Conservation (phyloP, 2,113 vertebrate genomes). For the Probosciger aterrimus region DNA sequence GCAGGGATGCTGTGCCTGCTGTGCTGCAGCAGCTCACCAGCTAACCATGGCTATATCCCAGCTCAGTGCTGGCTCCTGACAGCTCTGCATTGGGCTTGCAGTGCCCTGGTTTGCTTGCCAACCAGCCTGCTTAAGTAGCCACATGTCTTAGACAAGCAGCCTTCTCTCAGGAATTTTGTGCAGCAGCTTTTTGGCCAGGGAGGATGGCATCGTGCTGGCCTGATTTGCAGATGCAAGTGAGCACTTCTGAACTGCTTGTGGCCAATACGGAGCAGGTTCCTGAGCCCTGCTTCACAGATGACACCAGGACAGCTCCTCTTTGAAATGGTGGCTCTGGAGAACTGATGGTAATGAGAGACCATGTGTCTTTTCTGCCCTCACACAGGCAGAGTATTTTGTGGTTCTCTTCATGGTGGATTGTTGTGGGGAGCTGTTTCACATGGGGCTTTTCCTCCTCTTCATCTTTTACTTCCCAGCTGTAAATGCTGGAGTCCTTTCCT, state of each 20-base stretch:
- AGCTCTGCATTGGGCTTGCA: neutral
- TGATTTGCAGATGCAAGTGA: neutral
- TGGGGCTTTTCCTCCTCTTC: neutral
- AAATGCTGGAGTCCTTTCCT: neutral
- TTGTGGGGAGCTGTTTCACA: neutral
- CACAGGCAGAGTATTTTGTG: rapidly evolving
- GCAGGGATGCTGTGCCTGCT: neutral
- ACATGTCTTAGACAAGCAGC: neutral
- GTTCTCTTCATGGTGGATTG: neutral
- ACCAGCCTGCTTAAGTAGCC: neutral
- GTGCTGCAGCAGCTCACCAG: neutral
- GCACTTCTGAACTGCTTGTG: neutral
- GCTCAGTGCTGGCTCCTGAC: neutral
- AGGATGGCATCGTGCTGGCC: neutral
- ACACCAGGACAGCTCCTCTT: neutral
- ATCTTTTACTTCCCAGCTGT: neutral
- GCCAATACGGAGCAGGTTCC: rapidly evolving
- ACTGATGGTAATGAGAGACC: neutral
- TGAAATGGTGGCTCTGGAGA: neutral
- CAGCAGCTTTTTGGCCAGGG: neutral
- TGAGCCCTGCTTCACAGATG: neutral
- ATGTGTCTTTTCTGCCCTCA: neutral
- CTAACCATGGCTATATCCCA: neutral
- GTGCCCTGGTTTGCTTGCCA: neutral
- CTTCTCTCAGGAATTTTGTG: neutral